Base-by-base conservation (phyloP, 2,113 vertebrate genomes). In the Dasyprocta punctata region DNA sequence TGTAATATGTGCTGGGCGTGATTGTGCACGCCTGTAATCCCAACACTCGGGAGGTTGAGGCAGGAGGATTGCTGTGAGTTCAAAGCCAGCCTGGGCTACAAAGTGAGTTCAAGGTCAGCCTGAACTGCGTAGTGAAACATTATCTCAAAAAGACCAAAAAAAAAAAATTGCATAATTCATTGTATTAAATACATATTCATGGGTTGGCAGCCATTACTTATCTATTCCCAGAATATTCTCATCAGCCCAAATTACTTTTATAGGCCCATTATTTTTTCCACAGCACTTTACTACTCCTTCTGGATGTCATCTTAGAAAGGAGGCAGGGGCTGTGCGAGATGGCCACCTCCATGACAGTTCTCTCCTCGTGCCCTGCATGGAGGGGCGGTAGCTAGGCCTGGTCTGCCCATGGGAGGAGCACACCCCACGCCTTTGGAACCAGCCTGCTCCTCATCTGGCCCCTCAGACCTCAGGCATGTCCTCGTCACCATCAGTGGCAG, bases 351-450 rank as follows among this genome's bases (percentile, higher is more conserved):
- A 36, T 16, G 12, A 24, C 20, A 3, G 36, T 0, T 4, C 47
- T 52, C 77, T 80, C 52, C 44, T 33, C 4, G 13, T 7, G 3
- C 2, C 9, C 30, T 10, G 1, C 17, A 19, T 49, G 44, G 24
- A 78, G 44, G 2, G 38, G 58, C 1, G 4, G 28, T 47, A 41
- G 22, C 38, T 17, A 1, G n/a, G 22, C 14, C 4, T 1, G 7
- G 12, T 28, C 36, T 17, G n/a, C 54, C 81, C 41, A n/a, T 58
- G 54, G 80, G 22, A 26, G 12, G 54, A 82, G 56, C 13, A 19
- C 22, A 2, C n/a, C 22, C 24, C 52, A 0, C 17, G 16, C 54
- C 58, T 19, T 54, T 12, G 22, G 47, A 47, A 36, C 22, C 38
- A 5, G 44, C 52, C 33, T 63, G 75, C 75, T 80, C 33, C 44